Base-by-base conservation (phyloP, 2,113 vertebrate species). In the Rhinolophus ferrumequinum region DNA sequence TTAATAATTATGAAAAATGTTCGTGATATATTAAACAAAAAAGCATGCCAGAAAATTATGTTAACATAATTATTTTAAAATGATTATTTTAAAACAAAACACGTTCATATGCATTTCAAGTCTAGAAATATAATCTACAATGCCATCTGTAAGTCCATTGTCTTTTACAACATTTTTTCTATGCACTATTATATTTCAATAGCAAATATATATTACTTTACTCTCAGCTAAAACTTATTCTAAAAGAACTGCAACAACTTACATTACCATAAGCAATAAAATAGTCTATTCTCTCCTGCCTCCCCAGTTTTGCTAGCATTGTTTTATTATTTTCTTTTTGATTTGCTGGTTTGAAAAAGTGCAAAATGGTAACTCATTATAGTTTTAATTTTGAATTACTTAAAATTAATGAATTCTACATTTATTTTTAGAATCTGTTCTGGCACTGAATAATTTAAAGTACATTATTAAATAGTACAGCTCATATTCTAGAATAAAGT, bases 331-430 rank as follows among this genome's bases (percentile, higher is more conserved):
- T 89, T 62, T 82, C 47, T 83, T 90, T 60, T 24, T 66, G 41
- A 95, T 33, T 82, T 80, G 19, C 58, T 92, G 62, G 58, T 60
- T 94, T 92, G 69, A 90, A 93, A 95, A 96, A 96, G 88, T 76
- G 4, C 22, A 77, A 92, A 77, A 93, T 94, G 76, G 67, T 70
- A 97, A 84, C 88, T 87, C 84, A 81, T 95, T 95, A 91, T 87
- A 92, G 84, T 96, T 93, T 97, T 95, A 97, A 96, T 80, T 95
- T 96, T 87, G 83, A 96, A 85, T 96, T 93, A 83, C 75, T 96
- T 96, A 97, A 95, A 97, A 96, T 96, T 96, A 97, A 97, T 97
- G 95, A 97, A 58, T 73, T 97, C 95, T 94, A 70, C 47, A 56
- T 80, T 93, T 97, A 97, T 97, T 98, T 96, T 97, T 96, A 97